Evolutionary conservation across 2,113 vertebrate genomes (phyloP).

Genomic region (Chroicocephalus ridibundus): DNA sequence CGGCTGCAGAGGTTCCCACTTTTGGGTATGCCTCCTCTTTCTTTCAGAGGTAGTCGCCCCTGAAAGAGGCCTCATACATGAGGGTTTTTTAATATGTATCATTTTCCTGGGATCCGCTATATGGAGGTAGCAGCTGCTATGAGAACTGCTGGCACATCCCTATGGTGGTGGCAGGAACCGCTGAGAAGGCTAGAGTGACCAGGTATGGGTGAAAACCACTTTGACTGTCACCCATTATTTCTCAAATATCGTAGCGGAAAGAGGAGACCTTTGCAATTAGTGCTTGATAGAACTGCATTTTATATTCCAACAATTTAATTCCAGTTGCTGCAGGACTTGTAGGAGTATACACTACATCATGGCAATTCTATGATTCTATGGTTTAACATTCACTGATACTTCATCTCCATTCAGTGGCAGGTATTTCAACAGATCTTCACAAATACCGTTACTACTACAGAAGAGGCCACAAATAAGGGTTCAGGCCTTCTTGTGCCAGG

Average conservation of each 20-base stretch:
- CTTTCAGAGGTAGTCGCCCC: not conserved
- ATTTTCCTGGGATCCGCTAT: not conserved
- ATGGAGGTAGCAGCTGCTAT: not conserved
- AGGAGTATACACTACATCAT: not conserved
- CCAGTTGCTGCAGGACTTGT: not conserved
- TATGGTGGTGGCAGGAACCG: not conserved
- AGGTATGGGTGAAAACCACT: not conserved
- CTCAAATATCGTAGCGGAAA: not conserved
- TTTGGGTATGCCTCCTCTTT: not conserved
- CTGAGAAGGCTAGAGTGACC: not conserved
- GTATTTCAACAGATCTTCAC: not conserved
- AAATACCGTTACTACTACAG: not conserved
- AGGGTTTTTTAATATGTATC: not conserved
- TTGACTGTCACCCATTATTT: not conserved
- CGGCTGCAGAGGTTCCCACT: not conserved
- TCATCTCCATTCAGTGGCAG: not conserved
- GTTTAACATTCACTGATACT: not conserved
- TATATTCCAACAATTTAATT: not conserved
- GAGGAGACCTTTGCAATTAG: not conserved
- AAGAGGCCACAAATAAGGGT: not conserved
- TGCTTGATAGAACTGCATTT: not conserved
- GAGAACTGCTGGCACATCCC: not conserved
- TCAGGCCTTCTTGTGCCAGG: not conserved
- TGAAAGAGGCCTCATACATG: not conserved
- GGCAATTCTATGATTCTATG: no score